Evolutionary conservation across 2,888 invertebrate species (phyloP), one percentile per base, ranked within the genome.

Genomic region (Phalangium opilio): DNA sequence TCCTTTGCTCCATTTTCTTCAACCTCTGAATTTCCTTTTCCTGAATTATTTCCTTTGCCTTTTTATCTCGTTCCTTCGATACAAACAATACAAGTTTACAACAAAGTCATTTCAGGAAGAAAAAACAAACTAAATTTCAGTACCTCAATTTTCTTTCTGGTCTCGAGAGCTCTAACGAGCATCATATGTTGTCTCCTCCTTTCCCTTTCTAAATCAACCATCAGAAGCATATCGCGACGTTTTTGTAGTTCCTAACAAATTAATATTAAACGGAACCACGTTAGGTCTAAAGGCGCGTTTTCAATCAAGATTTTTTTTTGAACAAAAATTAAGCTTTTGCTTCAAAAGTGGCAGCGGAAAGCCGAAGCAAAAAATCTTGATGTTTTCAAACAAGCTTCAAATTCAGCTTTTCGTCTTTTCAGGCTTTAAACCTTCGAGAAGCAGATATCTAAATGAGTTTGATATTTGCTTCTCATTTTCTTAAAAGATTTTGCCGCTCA

Each of bases 141-240:
- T 56, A 65, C 90, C 63, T 91, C 90, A 68, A 83, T 80, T 60
- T 85, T 78, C 55, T 87, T 77, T 17, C 90, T 75, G 51, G 79
- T 76, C 64, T 93, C 91, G 51, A 93, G 65, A 43, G 87, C 84
- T 21, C 87, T 79, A 41, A 91, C 83, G 50, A 91, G 72, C 1
- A 85, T 75, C 70, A 87, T 83, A 65, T 93, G 93, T 62, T 93
- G 91, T 18, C 86, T 75, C 60, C 87, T 73, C 57, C 90, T 72
- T 66, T 91, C 90, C 35, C 86, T 73, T 64, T 90, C 89, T 80
- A 81, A 74, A 75, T 81, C 81, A 71, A 81, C 80, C 68, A 81
- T 79, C 73, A 80, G 76, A 70, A 81, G 75, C 73, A 81, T 75
- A 74, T 81, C 81, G 73, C 80, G 78, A 72, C 81, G 81, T 73